phyloP scores from a whole-genome alignment of 2,888 invertebrate genomes.

The Baronia brevicornis region DNA sequence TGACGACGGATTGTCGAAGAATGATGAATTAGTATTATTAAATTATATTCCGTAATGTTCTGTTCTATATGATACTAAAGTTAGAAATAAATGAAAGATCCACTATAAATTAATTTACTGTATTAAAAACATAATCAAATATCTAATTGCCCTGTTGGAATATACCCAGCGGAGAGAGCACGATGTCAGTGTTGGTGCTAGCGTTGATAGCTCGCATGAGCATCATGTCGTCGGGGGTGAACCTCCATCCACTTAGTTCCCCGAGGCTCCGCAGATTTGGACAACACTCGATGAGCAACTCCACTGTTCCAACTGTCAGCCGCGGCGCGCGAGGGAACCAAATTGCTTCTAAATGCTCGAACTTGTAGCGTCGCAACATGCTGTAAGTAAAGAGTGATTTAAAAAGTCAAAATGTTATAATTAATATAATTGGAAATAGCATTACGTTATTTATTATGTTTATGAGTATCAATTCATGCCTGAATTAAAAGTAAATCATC shows the following conservation, averaged over 20 bases:
- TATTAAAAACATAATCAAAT: background rate
- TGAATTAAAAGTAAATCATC: too few relatives aligned
- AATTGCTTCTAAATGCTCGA: conserved; percentile 78
- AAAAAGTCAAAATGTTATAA: too few relatives aligned
- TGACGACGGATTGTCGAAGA: too few relatives aligned
- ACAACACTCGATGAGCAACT: conserved; percentile 80
- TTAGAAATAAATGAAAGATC: too few relatives aligned
- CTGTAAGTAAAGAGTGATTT: conserved; percentile 69
- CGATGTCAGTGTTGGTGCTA: conserved; percentile 79
- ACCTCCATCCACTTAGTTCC: conserved; percentile 80
- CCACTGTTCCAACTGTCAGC: conserved; percentile 77
- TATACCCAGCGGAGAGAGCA: conserved; percentile 77
- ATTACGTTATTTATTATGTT: too few relatives aligned
- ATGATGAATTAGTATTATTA: too few relatives aligned
- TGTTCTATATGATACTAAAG: too few relatives aligned
- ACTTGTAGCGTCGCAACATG: conserved; percentile 78
- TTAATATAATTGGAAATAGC: too few relatives aligned
- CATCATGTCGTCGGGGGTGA: conserved; percentile 80
- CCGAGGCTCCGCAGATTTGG: conserved; percentile 79
- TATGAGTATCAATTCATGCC: too few relatives aligned
- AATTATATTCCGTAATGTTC: too few relatives aligned
- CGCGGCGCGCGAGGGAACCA: conserved; percentile 82
- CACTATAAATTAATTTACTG: conserved; percentile 2
- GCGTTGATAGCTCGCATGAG: conserved; percentile 78
- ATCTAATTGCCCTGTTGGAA: conserved; percentile 49